Evolutionary conservation across 1,140 invertebrate species (phyloP).

Genomic region (Charaxes varanes): DNA sequence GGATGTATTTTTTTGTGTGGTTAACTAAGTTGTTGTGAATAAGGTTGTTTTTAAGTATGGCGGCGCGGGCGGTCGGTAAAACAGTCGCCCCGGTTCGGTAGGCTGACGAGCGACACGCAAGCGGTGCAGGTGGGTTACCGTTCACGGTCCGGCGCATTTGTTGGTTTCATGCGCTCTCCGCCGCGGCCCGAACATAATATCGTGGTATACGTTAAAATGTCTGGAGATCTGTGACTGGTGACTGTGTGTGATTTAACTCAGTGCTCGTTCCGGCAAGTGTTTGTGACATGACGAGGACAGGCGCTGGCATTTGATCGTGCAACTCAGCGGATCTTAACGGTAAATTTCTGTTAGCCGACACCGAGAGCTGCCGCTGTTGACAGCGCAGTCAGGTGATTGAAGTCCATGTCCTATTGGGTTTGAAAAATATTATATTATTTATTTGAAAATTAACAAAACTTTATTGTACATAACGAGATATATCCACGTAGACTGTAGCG

Average conservation of each 20-base stretch:
- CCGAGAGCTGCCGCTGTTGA: conserved; percentile 54
- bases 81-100: conserved; percentile 44
- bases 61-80: conserved; percentile 49
- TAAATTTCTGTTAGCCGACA: conserved; percentile 55
- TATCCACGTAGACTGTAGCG: conserved; percentile 28
- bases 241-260: conserved; percentile 47
- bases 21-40: not conserved
- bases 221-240: conserved; percentile 53
- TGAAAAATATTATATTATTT: not conserved
- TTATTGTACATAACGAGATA: conserved; percentile 1
- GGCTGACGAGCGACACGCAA: conserved; percentile 60
- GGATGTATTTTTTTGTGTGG: not conserved
- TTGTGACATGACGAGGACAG: conserved; percentile 56
- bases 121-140: conserved; percentile 68
- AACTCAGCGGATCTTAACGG: conserved; percentile 62
- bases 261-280: conserved; percentile 44
- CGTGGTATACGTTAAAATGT: conserved; percentile 48
- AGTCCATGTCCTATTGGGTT: conserved; percentile 16
- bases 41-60: conserved; percentile 44
- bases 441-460: not conserved
- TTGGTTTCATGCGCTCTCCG: conserved; percentile 52
- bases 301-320: conserved; percentile 41
- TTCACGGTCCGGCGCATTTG: conserved; percentile 67
- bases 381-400: conserved; percentile 54
- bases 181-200: conserved; percentile 44